Base-by-base conservation (phyloP, 2,113 vertebrate genomes). In the Pholis gunnellus region DNA sequence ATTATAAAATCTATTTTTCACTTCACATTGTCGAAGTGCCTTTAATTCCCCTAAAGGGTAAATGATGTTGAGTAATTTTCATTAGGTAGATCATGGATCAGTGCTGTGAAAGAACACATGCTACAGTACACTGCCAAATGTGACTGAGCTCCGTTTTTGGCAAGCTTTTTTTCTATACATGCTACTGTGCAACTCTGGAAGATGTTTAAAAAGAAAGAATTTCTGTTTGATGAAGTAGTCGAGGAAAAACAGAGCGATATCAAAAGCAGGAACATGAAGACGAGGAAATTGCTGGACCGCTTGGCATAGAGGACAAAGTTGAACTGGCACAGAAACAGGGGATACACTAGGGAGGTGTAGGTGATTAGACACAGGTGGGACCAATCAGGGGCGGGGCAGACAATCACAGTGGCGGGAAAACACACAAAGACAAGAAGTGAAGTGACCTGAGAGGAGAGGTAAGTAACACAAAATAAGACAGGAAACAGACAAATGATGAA, bases 1-100 rank as follows among this genome's bases (percentile, higher is more conserved):
- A 57, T 72, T 64, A 61, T 40, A 25, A 9, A 56, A 31, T 52
- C 1, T 75, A 14, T 71, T 82, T 66, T 78, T 60, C 6, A 8
- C 7, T 73, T 74, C 46, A 5, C 48, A 13, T 14, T 27, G 6
- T 61, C 25, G 22, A 36, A 48, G 46, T 44, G 42, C 63, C 27
- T 17, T 71, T 48, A 38, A 9, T 8, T 38, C 18, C 18, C 15
- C 9, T 22, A 61, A 81, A 42, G 40, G 9, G 38, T 75, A 68
- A 68, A 61, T 79, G 3, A 72, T 72, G 25, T 3, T 44, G 54
- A 22, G 20, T 69, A 63, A 1, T 57, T 69, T 71, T 64, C 8
- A 31, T 61, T 60, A 54, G 7, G 48, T 29, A 3, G 34, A n/a
- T 25, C 6, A 20, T 31, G 15, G 66, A 44, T 27, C 40, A 50